Base-by-base conservation (phyloP, 2,888 invertebrate genomes). In the Cyrtodaria siliqua region DNA sequence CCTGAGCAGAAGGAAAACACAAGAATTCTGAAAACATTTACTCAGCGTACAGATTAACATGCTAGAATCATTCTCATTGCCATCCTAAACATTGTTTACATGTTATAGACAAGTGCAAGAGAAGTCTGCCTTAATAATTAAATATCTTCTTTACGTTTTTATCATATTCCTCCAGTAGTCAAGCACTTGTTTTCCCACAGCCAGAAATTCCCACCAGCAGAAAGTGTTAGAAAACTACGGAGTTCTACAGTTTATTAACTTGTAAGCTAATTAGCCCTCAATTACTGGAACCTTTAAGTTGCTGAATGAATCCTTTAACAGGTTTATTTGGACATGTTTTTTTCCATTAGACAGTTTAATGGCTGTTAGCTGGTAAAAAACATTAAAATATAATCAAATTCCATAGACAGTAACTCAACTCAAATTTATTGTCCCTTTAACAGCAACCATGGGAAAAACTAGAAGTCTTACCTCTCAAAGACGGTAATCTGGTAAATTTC, bases 241-340 rank as follows among this genome's bases (percentile, higher is more conserved):
- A 52, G 33, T 53, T 47, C 63, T 29, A 53, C 62, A 53, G 63
- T 33, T 64, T 75, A 75, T 75, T 68, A 75, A 64, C 53, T 75
- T 59, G 69, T 52, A 47, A 55, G 60, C 27, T 53, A 68, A 74
- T 74, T 74, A 69, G 49, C 16, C 49, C 27, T 23, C 64, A 63
- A 63, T 63, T 63, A 64, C 12, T 23, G 26, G 38, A 52, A n/a
- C 63, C 38, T 63, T 53, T 53, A 63, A 38, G 53, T 40, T 53
- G 53, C 20, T 52, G 59, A 74, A 66, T 47, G 59, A 74, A 69
- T 68, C 27, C 42, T 62, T 55, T 27, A 55, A 56, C 56, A 56
- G 56, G 56, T 56, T 56, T 56, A 56, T 18, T 33, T 56, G 14
- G 38, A n/a, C 4, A 18, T 29, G 23, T 55, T 56, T 56, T 40